Conservation (phyloP, 2,888 invertebrate species). For the Plusia festucae region DNA sequence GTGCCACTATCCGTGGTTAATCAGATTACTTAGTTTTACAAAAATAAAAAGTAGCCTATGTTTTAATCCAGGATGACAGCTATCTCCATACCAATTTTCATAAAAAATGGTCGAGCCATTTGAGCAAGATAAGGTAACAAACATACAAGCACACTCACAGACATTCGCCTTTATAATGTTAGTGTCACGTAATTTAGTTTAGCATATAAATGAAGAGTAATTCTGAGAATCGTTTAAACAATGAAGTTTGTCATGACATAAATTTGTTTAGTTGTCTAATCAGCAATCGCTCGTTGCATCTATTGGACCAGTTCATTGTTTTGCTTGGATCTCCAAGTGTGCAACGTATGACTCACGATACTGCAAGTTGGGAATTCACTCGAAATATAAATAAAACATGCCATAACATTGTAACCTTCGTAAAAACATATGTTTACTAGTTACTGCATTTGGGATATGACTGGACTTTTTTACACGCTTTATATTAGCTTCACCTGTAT, state of each 20-base stretch:
- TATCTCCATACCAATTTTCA: no score
- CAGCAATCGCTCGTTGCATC: slow-evolving; percentile 8
- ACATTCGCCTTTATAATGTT: no score
- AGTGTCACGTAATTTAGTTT: no score
- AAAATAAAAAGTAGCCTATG: no score
- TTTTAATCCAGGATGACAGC: no score
- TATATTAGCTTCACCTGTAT: no score
- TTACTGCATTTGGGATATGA: slow-evolving; percentile 17
- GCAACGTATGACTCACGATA: slow-evolving; percentile 29
- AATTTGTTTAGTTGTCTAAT: background rate
- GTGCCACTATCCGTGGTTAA: no score
- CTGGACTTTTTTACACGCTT: no score
- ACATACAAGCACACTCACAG: no score
- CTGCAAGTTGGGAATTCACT: slow-evolving; percentile 14
- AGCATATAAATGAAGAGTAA: background rate
- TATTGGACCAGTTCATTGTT: slow-evolving; percentile 33
- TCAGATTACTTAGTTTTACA: no score
- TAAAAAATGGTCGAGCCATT: no score
- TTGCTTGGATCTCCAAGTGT: slow-evolving; percentile 28
- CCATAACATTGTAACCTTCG: slow-evolving; percentile 28
- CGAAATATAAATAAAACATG: slow-evolving; percentile 34
- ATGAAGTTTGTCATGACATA: slow-evolving; percentile 1
- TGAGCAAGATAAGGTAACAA: no score
- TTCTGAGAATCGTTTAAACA: background rate
- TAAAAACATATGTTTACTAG: slow-evolving; percentile 6